Evolutionary conservation across 2,797 vertebrate species (phyloP).

Genomic region (Cirrhinus mrigala): DNA sequence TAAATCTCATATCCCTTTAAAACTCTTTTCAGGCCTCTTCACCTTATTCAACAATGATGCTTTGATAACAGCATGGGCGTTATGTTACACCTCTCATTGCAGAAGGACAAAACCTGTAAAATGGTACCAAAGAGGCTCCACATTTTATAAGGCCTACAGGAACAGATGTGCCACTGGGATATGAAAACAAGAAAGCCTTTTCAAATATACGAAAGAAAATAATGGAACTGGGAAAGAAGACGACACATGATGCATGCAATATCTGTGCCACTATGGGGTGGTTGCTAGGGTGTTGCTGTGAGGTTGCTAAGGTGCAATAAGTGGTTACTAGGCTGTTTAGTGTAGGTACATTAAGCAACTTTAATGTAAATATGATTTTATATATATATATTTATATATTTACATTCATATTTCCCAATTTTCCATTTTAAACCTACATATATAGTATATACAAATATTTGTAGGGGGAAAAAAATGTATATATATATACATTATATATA

Average conservation of each 20-base stretch:
- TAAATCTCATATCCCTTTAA: constrained; percentile 16
- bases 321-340: neutral
- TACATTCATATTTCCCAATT: neutral
- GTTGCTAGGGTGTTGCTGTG: neutral
- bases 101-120: constrained; percentile 23
- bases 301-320: neutral
- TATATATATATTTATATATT: too few species aligned
- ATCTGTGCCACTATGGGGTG: neutral
- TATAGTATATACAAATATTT: neutral
- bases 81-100: constrained; percentile 25
- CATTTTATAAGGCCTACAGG: constrained; percentile 22
- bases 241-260: neutral
- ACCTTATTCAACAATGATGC: constrained; percentile 20
- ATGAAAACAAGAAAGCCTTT: constrained; percentile 14
- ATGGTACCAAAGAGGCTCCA: neutral
- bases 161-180: constrained; percentile 29
- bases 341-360: too few species aligned
- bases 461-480: too few species aligned
- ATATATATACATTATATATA: too few species aligned
- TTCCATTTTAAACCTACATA: neutral
- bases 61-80: constrained; percentile 30
- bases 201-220: neutral
- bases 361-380: too few species aligned
- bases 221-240: neutral
- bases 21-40: constrained; percentile 21